phyloP scores from a whole-genome alignment of 2,113 vertebrate genomes.

The Bungarus multicinctus region DNA sequence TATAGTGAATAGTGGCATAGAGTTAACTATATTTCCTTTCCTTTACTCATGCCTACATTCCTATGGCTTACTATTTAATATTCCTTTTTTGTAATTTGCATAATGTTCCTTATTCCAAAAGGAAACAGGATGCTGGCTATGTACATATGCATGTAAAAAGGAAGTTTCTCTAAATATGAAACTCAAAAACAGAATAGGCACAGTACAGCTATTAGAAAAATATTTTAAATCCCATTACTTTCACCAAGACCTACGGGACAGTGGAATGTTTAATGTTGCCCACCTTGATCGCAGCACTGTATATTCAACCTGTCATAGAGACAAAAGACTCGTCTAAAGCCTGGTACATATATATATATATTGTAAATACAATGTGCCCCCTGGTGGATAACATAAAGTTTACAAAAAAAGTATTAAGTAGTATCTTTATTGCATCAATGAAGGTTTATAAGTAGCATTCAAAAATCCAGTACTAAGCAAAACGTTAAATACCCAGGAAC shows the following conservation, averaged over 20 bases:
- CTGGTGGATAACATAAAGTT: constrained; percentile 56
- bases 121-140: background rate
- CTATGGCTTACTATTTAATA: background rate
- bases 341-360: background rate
- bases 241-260: background rate
- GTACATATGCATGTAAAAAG: background rate
- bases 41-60: background rate
- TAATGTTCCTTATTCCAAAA: background rate
- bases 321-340: background rate
- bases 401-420: background rate
- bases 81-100: background rate
- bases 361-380: constrained; percentile 57
- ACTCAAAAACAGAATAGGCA: background rate
- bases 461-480: background rate
- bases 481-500: background rate
- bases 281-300: background rate
- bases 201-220: background rate
- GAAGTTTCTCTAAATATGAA: background rate
- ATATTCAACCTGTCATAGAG: background rate
- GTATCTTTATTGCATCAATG: background rate
- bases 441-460: background rate
- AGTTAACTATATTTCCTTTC: background rate
- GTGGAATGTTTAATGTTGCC: background rate
- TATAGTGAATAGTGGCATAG: background rate
- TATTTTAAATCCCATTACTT: background rate